Evolutionary conservation across 2,888 invertebrate species (phyloP), one percentile per base, ranked within the genome.

Genomic region (Meliscaeva auricollis): DNA sequence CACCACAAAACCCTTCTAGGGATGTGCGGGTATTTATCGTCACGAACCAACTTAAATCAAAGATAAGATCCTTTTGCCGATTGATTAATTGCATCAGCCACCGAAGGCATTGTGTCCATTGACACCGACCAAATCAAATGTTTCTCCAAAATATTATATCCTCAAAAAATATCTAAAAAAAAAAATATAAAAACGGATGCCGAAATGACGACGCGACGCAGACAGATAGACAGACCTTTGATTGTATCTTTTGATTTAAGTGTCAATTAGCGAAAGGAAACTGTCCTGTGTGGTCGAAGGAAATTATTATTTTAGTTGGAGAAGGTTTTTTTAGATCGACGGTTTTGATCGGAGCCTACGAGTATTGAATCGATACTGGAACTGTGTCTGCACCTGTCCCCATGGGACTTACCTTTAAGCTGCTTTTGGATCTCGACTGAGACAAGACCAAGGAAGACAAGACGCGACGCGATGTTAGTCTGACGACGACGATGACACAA

Each of bases 201-300:
- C 79, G 73, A 72, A 38, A 64, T 9, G 9, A 17, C 20, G 58
- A 8, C 20, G 17, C 56, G 26, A 62, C 9, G 44, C 60, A 60
- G 60, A 41, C 56, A 60, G 75, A 50, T 56, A 75, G 69, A 74
- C 83, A 83, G 73, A 64, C 58, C 69, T 50, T 50, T n/a, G 81
- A 85, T 85, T 15, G 56, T 85, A 81, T 85, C 85, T 77, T 76
- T 54, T 85, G 85, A 85, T 85, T 85, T 85, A 85, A 85, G 85
- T 85, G 85, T 85, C 85, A 85, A 85, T 85, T 85, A 85, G 85
- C 73, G 60, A 85, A 85, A 80, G 80, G 73, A 85, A 85, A 85
- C 69, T 73, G 81, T 74, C 69, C 62, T 85, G 76, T 85, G 85
- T 85, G 85, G 85, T 81, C 85, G 81, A 72, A 17, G 32, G 20